phyloP scores from a whole-genome alignment of 92 coral and sea anemone species.

The Meandrina meandrites region DNA sequence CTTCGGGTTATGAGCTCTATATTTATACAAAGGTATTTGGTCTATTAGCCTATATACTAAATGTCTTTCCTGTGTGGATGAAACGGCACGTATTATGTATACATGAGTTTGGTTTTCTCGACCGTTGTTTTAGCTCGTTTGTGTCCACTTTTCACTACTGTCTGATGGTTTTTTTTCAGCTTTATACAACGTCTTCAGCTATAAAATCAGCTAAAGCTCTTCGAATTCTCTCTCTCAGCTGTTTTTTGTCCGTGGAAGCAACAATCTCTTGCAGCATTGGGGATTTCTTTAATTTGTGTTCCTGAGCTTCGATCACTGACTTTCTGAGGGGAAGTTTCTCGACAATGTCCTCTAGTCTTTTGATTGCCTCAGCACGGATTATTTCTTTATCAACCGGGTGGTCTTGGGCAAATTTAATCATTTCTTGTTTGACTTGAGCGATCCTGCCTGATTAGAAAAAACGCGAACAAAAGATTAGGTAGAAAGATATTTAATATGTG shows the following conservation, averaged over 20 bases:
- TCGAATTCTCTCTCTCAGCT: constrained; percentile 73
- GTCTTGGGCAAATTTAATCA: constrained; percentile 75
- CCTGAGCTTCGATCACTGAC: constrained; percentile 71
- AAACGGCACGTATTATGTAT: background rate
- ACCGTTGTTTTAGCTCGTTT: background rate
- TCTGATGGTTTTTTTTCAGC: background rate
- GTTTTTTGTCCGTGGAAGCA: constrained; percentile 67
- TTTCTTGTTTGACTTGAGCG: constrained; percentile 73
- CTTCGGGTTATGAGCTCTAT: background rate
- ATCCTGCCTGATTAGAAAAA: constrained; percentile 63
- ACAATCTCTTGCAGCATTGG: constrained; percentile 74
- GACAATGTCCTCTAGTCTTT: constrained; percentile 79
- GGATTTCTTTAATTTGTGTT: constrained; percentile 71
- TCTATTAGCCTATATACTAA: background rate
- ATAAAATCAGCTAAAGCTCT: constrained; percentile 89
- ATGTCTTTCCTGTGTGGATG: background rate
- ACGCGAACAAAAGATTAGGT: background rate
- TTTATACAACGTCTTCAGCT: constrained; percentile 76
- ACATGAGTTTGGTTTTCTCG: background rate
- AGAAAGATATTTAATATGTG: background rate
- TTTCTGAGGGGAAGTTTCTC: constrained; percentile 85
- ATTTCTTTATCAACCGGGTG: constrained; percentile 75
- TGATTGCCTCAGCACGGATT: constrained; percentile 79
- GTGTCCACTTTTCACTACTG: background rate
- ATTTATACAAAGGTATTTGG: constrained; percentile 23